Evolutionary conservation across 1,140 invertebrate species (phyloP), one percentile per base, ranked within the genome.

Genomic region (Bathynomus jamesi): DNA sequence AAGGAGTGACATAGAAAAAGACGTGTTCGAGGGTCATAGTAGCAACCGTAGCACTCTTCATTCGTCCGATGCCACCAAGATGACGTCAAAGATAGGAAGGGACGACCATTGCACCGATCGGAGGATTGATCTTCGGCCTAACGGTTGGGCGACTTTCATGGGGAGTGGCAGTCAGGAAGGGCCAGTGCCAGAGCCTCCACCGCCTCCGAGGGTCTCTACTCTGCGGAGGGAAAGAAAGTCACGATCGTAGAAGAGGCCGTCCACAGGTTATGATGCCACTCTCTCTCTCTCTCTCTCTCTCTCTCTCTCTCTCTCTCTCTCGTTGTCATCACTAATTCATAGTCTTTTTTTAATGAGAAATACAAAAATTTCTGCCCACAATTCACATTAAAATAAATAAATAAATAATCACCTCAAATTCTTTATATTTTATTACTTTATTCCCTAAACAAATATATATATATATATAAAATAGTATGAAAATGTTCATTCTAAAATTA

Each of bases 211-310:
- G 24, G 66, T 67, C n/a, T 65, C 67, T 29, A 73, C 72, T 7
- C 28, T 73, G 61, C 27, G 72, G 21, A 73, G 46, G 67, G 72
- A 69, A 28, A 69, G 53, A 73, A 73, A 61, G 72, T 73, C 17
- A 73, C 72, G 61, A 73, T 73, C 63, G 60, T 69, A 46, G 72
- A 73, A 11, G 61, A 73, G 67, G 66, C 72, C 72, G 72, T 73
- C 72, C 72, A 73, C 62, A 73, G 67, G 72, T 73, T 73, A 73
- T 73, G 72, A 73, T 69, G 46, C 28, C 13, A 29, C 65, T n/a
- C n/a, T n/a, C n/a, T 31, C n/a, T 1, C 60, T 11, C 66, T 30
- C 11, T 31, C 65, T 24, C 27, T 21, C 17, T 61, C 31, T 8
- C 7, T 40, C 17, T 40, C 7, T 40, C 32, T 40, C 32, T 40